Conservation (phyloP, 2,888 invertebrate species). For the Dryadula phaetusa region DNA sequence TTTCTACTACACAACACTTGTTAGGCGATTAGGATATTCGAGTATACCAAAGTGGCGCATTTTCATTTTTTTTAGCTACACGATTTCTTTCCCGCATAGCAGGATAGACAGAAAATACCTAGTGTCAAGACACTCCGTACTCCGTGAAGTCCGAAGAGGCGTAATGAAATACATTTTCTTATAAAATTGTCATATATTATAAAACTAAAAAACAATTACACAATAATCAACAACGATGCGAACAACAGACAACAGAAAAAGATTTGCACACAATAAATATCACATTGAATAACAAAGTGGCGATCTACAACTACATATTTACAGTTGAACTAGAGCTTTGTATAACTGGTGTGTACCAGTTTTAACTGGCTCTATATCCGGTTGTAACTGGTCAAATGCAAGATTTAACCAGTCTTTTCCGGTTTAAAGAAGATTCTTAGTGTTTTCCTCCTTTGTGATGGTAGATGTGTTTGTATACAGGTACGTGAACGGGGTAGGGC, state of each 20-base stretch:
- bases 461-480: constrained; percentile 90
- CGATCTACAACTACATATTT: constrained; percentile 56
- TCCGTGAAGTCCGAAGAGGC: too few relatives aligned
- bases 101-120: too few relatives aligned
- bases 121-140: too few relatives aligned
- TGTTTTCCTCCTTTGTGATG: constrained; percentile 85
- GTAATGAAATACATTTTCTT: constrained; percentile 4
- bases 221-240: constrained; percentile 79
- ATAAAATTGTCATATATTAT: constrained; percentile 30
- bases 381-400: constrained; percentile 33
- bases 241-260: constrained; percentile 70
- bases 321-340: constrained; percentile 50
- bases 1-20: too few relatives aligned
- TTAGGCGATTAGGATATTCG: too few relatives aligned
- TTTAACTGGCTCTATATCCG: constrained; percentile 24
- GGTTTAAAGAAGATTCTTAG: constrained; percentile 56
- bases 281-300: constrained; percentile 73
- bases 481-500: constrained; percentile 90
- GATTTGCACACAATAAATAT: constrained; percentile 80
- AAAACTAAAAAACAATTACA: constrained; percentile 66
- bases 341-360: constrained; percentile 49
- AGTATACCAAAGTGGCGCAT: too few relatives aligned
- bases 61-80: too few relatives aligned
- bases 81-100: too few relatives aligned
- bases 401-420: constrained; percentile 6